Evolutionary conservation across 2,113 vertebrate species (phyloP), one percentile per base, ranked within the genome.

Genomic region (Hippocampus abdominalis): DNA sequence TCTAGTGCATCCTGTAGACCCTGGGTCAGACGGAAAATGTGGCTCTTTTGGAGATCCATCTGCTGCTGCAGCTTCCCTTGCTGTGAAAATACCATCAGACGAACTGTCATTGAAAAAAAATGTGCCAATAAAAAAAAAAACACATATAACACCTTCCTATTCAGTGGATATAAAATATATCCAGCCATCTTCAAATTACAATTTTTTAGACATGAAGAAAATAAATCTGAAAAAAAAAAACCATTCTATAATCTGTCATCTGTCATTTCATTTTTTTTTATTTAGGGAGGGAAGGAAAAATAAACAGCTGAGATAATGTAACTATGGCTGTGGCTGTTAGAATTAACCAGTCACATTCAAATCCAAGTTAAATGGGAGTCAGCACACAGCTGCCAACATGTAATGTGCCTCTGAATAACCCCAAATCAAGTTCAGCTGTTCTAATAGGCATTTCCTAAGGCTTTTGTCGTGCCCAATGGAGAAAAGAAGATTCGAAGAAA

Each of bases 61-160:
- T 98, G 97, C 88, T 99, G 97, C 91, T 99, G 97, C 71, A 99
- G 90, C 79, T 99, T 99, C 72, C 94, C 95, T 91, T 99, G 97
- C 97, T 99, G 81, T 78, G 51, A 70, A 57, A 8, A 73, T 70
- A 81, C 64, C 68, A 48, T 16, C 23, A 75, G 12, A 76, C 39
- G 78, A 25, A 70, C 46, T 54, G 46, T 16, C 9, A 69, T 46
- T 46, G 9, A 48, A 72, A 68, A 68, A 67, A 42, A 40, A 42
- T 5, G 46, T 16, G 3, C 1, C 20, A 6, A 36, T 32, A 36
- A 12, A 8, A 62, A 61, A 8, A 36, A 25, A 32, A 18, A 36
- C 13, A 36, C 7, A 13, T 61, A 32, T 1, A 61, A 18, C 59
- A 61, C 5, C 1, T 49, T 49, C 5, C 32, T 36, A 36, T 36